phyloP scores from a whole-genome alignment of 2,888 invertebrate species.

The Limnephilus rhombicus region DNA sequence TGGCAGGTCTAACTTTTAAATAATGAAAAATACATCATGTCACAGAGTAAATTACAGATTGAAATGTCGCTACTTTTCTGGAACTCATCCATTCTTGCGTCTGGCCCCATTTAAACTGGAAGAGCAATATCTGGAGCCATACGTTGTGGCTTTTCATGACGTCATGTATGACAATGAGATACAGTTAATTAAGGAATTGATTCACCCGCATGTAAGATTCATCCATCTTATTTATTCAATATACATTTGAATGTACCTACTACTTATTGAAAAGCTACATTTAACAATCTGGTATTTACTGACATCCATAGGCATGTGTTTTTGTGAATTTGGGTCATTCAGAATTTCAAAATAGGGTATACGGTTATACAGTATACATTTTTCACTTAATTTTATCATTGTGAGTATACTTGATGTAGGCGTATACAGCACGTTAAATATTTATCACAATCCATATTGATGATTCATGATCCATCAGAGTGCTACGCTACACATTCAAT shows the following conservation, averaged over 20 bases:
- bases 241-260: not conserved
- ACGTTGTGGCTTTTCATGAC: slow-evolving; percentile 91
- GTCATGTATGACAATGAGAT: slow-evolving; percentile 94
- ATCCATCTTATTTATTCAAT: not conserved
- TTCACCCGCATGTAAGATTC: not conserved
- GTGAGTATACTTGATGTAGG: not conserved
- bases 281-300: not conserved
- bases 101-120: slow-evolving; percentile 90
- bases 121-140: slow-evolving; percentile 87
- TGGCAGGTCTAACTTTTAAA: too few species aligned
- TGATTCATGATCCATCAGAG: too few species aligned
- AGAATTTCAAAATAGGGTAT: too few species aligned
- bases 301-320: too few species aligned
- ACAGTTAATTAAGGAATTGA: slow-evolving; percentile 86
- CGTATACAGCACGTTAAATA: too few species aligned
- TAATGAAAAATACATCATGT: not conserved
- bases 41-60: slow-evolving; percentile 73
- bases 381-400: too few species aligned
- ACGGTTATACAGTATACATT: too few species aligned
- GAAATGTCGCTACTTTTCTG: slow-evolving; percentile 84
- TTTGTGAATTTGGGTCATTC: too few species aligned
- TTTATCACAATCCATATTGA: too few species aligned
- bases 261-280: not conserved
- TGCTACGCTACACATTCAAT: too few species aligned
- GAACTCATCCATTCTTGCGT: slow-evolving; percentile 84